A percentile compares a stretch with the other conserved stretches of the same genome.
Conservation (phyloP, 2,797 vertebrate species). For the Mionectes olivaceus region DNA sequence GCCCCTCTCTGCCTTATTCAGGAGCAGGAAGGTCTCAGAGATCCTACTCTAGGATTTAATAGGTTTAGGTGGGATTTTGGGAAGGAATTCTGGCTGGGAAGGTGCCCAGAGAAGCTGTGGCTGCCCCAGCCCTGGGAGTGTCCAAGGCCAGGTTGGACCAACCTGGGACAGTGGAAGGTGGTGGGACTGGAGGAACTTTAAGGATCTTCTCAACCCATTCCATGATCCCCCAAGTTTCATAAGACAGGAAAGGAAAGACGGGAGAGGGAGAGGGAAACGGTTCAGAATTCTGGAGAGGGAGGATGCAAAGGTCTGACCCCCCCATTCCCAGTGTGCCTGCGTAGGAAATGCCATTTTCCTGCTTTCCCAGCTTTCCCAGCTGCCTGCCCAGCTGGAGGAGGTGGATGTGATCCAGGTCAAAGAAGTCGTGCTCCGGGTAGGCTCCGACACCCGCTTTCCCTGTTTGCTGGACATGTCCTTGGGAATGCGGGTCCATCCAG, state of each 20-base stretch:
- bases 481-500: not conserved
- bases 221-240: not conserved
- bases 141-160: not conserved
- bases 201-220: not conserved
- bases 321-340: rapidly evolving
- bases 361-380: not conserved
- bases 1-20: not conserved
- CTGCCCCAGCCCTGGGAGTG: not conserved
- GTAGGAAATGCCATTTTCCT: not conserved
- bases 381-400: not conserved
- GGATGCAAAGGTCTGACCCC: rapidly evolving
- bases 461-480: not conserved
- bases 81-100: not conserved
- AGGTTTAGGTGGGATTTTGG: not conserved
- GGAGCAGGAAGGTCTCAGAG: not conserved
- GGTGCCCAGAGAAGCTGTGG: not conserved
- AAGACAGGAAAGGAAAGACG: no score
- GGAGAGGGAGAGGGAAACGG: not conserved
- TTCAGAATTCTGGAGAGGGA: not conserved
- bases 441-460: not conserved
- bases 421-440: not conserved
- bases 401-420: not conserved
- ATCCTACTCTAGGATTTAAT: not conserved
- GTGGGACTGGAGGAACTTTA: rapidly evolving
- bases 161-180: rapidly evolving